Base-by-base conservation (phyloP, 2,888 invertebrate species). In the Eupelmus urozonus region DNA sequence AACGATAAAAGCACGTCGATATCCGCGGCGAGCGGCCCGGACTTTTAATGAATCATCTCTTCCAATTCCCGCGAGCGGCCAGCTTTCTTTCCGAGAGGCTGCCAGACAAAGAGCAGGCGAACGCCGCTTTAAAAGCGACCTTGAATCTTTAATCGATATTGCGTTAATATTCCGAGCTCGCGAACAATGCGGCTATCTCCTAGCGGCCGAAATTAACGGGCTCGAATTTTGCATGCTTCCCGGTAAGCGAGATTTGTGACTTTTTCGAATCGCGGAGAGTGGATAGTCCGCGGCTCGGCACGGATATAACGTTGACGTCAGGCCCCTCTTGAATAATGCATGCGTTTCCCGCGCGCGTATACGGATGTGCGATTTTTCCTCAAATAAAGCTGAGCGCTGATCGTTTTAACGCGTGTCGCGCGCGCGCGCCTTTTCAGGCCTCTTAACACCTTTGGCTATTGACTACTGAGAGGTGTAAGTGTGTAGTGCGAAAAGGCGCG, bases 21-120 rank as follows among this genome's bases (percentile, higher is more conserved):
- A 70, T 57, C 57, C 13, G 49, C 3, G n/a, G n/a, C n/a, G n/a
- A n/a, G 34, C 71, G 18, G 9, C 0, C 63, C 9, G 9, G 51
- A 7, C 7, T 62, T 60, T 63, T 53, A 72, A 77, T 77, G 72
- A 77, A 72, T 72, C 59, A 72, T 60, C 62, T 59, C 20, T 62
- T 34, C 20, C 2, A 34, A 45, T 59, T 29, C 59, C n/a, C n/a
- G n/a, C n/a, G n/a, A n/a, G n/a, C n/a, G n/a, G n/a, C n/a, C n/a
- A n/a, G n/a, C n/a, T n/a, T n/a, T n/a, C n/a, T n/a, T n/a, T n/a
- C n/a, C n/a, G n/a, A n/a, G n/a, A n/a, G n/a, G n/a, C n/a, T n/a
- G n/a, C n/a, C n/a, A n/a, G n/a, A n/a, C n/a, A n/a, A n/a, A n/a
- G n/a, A n/a, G n/a, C n/a, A n/a, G n/a, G n/a, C n/a, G n/a, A n/a